Conservation (phyloP, 2,888 invertebrate species). For the Macaria liturata region DNA sequence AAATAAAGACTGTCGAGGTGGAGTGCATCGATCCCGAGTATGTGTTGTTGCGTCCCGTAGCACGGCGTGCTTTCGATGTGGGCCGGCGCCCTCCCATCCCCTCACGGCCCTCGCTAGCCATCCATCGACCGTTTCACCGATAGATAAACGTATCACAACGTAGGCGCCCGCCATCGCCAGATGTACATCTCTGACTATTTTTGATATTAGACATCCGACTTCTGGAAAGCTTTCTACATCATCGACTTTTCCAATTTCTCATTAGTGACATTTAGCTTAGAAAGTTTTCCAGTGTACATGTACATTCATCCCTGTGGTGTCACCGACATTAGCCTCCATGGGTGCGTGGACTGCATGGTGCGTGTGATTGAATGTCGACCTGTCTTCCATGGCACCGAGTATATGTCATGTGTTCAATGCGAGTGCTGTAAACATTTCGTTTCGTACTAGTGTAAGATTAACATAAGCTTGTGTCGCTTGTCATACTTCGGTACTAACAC, state of each 20-base stretch:
- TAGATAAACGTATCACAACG: conserved; percentile 83
- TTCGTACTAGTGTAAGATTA: conserved; percentile 39
- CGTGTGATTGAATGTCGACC: conserved; percentile 58
- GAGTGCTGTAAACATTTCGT: conserved; percentile 72
- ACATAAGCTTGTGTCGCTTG: conserved; percentile 69
- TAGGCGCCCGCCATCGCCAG: conserved; percentile 77
- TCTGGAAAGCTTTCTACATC: conserved; percentile 78
- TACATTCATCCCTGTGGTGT: conserved; percentile 43
- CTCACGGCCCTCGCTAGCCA: conserved; percentile 77
- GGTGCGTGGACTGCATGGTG: conserved; percentile 41
- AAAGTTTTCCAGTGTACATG: conserved; percentile 77
- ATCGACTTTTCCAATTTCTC: conserved; percentile 56
- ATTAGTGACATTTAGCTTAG: conserved; percentile 59
- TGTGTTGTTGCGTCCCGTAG: conserved; percentile 65
- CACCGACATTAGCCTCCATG: conserved; percentile 42
- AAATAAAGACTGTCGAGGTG: conserved; percentile 78
- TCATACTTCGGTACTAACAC: conserved; percentile 63
- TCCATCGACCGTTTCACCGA: conserved; percentile 74
- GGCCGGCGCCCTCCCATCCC: conserved; percentile 65
- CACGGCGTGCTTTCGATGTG: conserved; percentile 81
- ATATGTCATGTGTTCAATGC: conserved; percentile 54
- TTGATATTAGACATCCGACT: conserved; percentile 48
- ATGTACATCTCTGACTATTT: conserved; percentile 58
- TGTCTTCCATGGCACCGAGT: conserved; percentile 75
- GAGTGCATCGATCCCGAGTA: conserved; percentile 73